These are phyloP conservation scores for Zenarchopterus dispar DNA, from an alignment of 2,797 vertebrate species.

Conservation along the genomic window DNA sequence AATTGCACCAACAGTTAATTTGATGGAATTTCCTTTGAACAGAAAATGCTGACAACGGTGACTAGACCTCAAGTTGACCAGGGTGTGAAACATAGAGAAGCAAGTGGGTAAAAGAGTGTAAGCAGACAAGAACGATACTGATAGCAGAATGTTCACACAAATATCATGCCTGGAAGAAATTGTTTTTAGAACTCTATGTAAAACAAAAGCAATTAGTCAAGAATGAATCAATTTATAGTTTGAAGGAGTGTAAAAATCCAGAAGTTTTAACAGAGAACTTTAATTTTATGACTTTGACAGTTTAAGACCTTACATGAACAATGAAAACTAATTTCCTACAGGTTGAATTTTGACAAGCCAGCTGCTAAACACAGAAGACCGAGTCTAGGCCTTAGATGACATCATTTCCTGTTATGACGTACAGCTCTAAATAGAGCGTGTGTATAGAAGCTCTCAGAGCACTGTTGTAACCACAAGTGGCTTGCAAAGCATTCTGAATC, in stretches of 20 bases:
- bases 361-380: slow-evolving; percentile 35
- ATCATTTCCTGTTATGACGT: slow-evolving; percentile 77
- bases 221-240: too few relatives aligned
- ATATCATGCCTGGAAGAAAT: slow-evolving; percentile 10
- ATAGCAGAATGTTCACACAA: slow-evolving; percentile 8
- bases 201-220: neutral
- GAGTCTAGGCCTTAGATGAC: slow-evolving; percentile 38
- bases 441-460: slow-evolving; percentile 32
- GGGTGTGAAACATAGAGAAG: slow-evolving; percentile 29
- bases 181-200: slow-evolving; percentile 6
- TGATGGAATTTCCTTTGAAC: slow-evolving; percentile 16
- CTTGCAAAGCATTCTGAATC: slow-evolving; percentile 50
- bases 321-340: neutral
- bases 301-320: neutral
- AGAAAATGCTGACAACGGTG: slow-evolving; percentile 26
- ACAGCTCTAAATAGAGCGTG: slow-evolving; percentile 55
- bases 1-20: neutral
- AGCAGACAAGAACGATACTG: slow-evolving; percentile 22
- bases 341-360: slow-evolving; percentile 22
- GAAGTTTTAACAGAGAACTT: too few relatives aligned
- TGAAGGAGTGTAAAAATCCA: too few relatives aligned
- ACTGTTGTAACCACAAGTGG: slow-evolving; percentile 47
- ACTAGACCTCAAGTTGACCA: slow-evolving; percentile 2
- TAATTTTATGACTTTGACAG: too few relatives aligned
- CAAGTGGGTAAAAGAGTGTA: slow-evolving; percentile 32